Evolutionary conservation across 2,888 invertebrate species (phyloP).

Genomic region (Philonicus albiceps): DNA sequence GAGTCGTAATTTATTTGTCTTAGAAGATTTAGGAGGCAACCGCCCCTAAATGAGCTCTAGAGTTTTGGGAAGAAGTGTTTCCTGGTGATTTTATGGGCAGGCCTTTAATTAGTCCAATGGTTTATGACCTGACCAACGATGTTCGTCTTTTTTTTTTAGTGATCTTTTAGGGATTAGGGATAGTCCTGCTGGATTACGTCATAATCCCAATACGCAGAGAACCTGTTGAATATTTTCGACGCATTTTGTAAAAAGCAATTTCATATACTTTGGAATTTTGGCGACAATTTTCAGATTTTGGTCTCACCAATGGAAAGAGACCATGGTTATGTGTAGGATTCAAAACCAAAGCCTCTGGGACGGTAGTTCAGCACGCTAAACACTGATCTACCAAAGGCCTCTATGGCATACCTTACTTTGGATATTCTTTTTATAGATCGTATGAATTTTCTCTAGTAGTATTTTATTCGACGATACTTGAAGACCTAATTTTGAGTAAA

Average conservation of each 20-base stretch:
- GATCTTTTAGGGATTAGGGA: not conserved
- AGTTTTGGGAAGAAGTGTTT: not conserved
- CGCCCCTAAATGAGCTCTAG: not conserved
- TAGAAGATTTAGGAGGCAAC: not conserved
- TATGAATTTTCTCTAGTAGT: too few relatives aligned
- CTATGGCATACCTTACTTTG: too few relatives aligned
- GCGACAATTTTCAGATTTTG: too few relatives aligned
- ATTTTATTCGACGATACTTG: too few relatives aligned
- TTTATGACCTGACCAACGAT: not conserved
- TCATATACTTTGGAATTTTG: not conserved
- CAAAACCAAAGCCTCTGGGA: too few relatives aligned
- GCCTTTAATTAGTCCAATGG: constrained; percentile 8
- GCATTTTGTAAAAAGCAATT: not conserved
- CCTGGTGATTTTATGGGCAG: constrained; percentile 31
- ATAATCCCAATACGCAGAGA: not conserved
- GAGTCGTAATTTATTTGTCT: constrained; percentile 34
- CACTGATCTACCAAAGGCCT: too few relatives aligned
- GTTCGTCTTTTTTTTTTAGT: not conserved
- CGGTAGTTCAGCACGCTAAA: too few relatives aligned
- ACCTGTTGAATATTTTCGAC: not conserved
- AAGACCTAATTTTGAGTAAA: too few relatives aligned
- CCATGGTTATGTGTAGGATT: too few relatives aligned
- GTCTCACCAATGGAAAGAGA: too few relatives aligned
- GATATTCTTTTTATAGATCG: too few relatives aligned
- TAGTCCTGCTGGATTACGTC: not conserved